Evolutionary conservation across 2,888 invertebrate species (phyloP).

Genomic region (Smittia aterrima): DNA sequence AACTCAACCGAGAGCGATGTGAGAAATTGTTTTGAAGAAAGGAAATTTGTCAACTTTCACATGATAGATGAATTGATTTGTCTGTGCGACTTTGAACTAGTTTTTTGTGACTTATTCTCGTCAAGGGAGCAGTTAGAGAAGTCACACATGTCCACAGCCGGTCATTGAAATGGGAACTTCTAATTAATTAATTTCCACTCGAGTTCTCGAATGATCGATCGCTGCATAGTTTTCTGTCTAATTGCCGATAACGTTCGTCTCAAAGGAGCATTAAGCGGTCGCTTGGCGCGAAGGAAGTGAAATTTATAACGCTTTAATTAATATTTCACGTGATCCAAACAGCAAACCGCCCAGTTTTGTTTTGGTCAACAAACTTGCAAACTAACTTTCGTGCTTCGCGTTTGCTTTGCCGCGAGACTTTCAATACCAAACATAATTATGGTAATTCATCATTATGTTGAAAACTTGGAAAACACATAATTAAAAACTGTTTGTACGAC

Average conservation of each 20-base stretch:
- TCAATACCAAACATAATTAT: conserved; percentile 40
- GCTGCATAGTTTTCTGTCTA: not conserved
- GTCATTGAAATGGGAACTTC: not conserved
- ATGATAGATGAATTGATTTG: not conserved
- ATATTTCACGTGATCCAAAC: conserved; percentile 21
- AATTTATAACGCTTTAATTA: conserved; percentile 30
- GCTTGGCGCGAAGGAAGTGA: not conserved
- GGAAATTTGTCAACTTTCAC: not conserved
- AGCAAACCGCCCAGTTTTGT: not conserved
- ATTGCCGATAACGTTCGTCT: conserved; percentile 2
- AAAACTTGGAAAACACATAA: conserved; percentile 38
- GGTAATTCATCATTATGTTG: conserved; percentile 40
- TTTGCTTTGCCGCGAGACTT: not conserved
- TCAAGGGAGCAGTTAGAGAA: not conserved
- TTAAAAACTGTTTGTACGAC: conserved; percentile 33
- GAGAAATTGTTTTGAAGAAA: not conserved
- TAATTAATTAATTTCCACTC: conserved; percentile 18
- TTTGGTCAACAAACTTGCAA: not conserved
- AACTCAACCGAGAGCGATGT: not conserved
- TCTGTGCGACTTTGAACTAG: not conserved
- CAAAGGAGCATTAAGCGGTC: conserved; percentile 8
- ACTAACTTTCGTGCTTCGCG: not conserved
- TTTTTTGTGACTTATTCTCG: no score
- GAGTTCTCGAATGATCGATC: not conserved
- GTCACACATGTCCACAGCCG: not conserved